Percentiles rank a stretch among this genome's conserved stretches.
Conservation (phyloP, 2,113 vertebrate genomes). For the Cnemophilus loriae region DNA sequence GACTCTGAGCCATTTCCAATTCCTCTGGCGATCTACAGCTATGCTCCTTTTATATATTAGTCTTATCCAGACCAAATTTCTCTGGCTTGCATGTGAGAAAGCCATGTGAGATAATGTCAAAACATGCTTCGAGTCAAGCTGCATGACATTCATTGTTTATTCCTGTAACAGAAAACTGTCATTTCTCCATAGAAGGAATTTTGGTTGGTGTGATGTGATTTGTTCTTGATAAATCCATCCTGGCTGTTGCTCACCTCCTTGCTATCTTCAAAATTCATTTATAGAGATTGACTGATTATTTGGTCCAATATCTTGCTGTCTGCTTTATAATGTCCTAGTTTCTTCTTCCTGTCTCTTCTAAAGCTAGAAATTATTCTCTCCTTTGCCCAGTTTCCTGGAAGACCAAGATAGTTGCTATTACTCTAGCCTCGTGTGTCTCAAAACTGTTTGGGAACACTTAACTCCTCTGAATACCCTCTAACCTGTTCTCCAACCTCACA, state of each 20-base stretch:
- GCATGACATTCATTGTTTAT: background rate
- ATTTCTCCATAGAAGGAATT: background rate
- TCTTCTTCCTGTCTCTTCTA: background rate
- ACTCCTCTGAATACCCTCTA: background rate
- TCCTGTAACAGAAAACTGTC: background rate
- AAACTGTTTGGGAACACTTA: background rate
- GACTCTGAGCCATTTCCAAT: background rate
- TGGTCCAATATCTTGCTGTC: background rate
- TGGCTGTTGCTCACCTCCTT: background rate
- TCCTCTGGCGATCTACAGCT: background rate
- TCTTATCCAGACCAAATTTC: background rate
- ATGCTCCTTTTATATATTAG: background rate
- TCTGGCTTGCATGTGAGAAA: slow-evolving; percentile 4
- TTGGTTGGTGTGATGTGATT: background rate
- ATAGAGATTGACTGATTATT: background rate
- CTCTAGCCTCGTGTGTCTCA: background rate
- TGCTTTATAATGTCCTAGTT: background rate
- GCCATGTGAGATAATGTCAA: slow-evolving; percentile 21
- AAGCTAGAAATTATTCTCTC: background rate
- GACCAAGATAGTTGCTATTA: background rate
- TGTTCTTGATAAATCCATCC: background rate
- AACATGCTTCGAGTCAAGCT: background rate
- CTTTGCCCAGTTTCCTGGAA: background rate
- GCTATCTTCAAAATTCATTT: slow-evolving; percentile 3
- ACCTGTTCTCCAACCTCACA: background rate